A percentile compares a stretch with the other conserved stretches of the same genome.
Evolutionary conservation across 2,888 invertebrate species (phyloP).

Genomic region (Ochlodes sylvanus): DNA sequence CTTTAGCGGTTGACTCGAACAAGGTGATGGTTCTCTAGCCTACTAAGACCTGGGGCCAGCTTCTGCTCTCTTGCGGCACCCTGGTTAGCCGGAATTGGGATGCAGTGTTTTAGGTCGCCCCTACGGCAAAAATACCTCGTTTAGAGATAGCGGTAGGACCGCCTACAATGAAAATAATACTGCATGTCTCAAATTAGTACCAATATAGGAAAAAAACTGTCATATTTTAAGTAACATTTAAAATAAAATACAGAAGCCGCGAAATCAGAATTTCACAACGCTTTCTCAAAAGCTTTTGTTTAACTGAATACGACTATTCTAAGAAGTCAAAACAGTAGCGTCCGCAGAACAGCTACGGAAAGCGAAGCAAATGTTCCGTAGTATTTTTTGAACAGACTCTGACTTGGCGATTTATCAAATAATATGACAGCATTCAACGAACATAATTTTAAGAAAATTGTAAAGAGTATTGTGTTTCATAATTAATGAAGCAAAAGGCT

Average conservation of each 20-base stretch:
- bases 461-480: conserved; percentile 82
- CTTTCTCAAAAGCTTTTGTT: conserved; percentile 27
- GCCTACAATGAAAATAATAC: too few species aligned
- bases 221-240: background rate
- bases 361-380: conserved; percentile 43
- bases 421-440: conserved; percentile 76
- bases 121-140: too few species aligned
- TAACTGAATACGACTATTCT: conserved; percentile 41
- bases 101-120: too few species aligned
- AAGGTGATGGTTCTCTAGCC: too few species aligned
- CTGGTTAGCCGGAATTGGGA: too few species aligned
- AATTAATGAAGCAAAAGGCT: conserved; percentile 84
- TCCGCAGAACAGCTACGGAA: conserved; percentile 40
- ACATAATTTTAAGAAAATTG: conserved; percentile 80
- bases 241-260: conserved; percentile 24
- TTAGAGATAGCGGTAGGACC: too few species aligned
- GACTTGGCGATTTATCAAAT: conserved; percentile 74
- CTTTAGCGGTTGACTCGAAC: too few species aligned
- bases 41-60: too few species aligned
- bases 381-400: conserved; percentile 60
- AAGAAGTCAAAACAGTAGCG: conserved; percentile 46
- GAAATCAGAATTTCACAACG: conserved; percentile 28
- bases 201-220: too few species aligned
- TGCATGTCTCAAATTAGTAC: too few species aligned
- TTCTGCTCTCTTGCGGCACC: too few species aligned